A percentile compares a stretch with the other conserved stretches of the same genome.
Evolutionary conservation across 1,140 invertebrate genomes (phyloP).

Genomic region (Eupristina koningsbergeri): DNA sequence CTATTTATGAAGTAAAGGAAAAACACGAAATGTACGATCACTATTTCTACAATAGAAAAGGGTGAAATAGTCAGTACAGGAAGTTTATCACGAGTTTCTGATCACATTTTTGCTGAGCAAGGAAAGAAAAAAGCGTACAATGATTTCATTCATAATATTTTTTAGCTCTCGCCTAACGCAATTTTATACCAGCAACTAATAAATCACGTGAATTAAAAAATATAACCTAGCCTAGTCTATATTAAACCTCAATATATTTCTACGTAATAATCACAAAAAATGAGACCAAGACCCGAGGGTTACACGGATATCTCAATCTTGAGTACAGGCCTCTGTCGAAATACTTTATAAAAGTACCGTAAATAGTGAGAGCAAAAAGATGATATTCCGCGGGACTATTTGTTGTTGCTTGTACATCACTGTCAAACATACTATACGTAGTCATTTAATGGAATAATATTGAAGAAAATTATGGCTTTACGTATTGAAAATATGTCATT

Average conservation of each 20-base stretch:
- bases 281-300: conserved; percentile 68
- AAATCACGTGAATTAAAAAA: conserved; percentile 55
- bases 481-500: background rate
- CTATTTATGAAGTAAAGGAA: background rate
- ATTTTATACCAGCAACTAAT: conserved; percentile 37
- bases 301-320: conserved; percentile 60
- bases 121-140: background rate
- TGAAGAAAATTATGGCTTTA: conserved; percentile 17
- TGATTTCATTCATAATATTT: conserved; percentile 14
- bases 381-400: conserved; percentile 19
- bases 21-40: background rate
- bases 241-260: conserved; percentile 59
- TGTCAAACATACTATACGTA: conserved; percentile 7
- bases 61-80: conserved; percentile 7
- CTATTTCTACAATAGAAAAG: background rate
- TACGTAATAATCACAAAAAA: conserved; percentile 72
- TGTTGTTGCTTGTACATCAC: conserved; percentile 12
- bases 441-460: background rate
- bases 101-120: conserved; percentile 6
- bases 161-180: conserved; percentile 25
- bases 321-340: conserved; percentile 61
- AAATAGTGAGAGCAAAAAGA: conserved; percentile 36
- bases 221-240: conserved; percentile 61
- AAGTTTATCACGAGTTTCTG: conserved; percentile 17
- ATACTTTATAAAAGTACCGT: conserved; percentile 62